Evolutionary conservation across 2,113 vertebrate genomes (phyloP).

Genomic region (Ctenomys sociabilis): DNA sequence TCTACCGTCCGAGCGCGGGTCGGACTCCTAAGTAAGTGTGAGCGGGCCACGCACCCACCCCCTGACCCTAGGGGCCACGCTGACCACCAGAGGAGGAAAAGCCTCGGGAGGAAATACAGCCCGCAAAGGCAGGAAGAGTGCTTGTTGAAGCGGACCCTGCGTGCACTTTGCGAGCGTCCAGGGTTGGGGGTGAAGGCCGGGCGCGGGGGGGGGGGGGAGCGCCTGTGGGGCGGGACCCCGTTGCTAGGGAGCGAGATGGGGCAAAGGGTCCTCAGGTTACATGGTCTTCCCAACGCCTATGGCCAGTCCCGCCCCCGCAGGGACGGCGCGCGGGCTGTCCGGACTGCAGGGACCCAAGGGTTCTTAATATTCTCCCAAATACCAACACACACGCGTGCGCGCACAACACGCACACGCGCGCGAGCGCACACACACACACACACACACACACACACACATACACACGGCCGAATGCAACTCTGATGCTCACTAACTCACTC

Average conservation of each 20-base stretch:
- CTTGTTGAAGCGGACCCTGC: neutral
- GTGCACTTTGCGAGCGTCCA: neutral
- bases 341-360: neutral
- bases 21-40: neutral
- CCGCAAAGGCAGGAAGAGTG: neutral
- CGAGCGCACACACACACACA: too few species aligned
- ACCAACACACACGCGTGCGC: too few species aligned
- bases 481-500: too few species aligned
- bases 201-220: accelerated
- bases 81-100: neutral
- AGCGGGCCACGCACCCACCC: neutral
- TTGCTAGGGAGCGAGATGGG: neutral
- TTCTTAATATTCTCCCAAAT: accelerated
- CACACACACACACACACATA: neutral
- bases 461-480: neutral
- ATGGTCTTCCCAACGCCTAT: neutral
- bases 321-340: neutral
- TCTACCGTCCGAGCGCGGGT: neutral
- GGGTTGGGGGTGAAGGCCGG: neutral
- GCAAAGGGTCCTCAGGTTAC: neutral
- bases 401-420: too few species aligned
- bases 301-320: too few species aligned
- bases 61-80: neutral
- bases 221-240: too few species aligned
- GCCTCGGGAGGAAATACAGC: neutral